Conservation (phyloP, 2,113 vertebrate genomes). For the Nothocercus nigrocapillus region DNA sequence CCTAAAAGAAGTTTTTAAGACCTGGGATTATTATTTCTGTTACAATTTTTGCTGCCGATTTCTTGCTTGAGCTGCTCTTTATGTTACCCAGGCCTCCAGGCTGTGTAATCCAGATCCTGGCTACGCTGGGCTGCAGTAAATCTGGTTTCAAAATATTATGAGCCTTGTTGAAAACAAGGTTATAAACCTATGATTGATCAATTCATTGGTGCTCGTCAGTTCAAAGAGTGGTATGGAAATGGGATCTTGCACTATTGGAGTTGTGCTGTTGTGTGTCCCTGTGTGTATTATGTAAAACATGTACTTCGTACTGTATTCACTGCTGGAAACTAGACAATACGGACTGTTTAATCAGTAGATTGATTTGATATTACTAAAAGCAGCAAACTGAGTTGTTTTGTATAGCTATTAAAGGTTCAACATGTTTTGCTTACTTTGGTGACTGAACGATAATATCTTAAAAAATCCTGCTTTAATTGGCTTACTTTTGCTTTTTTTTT, state of each 20-base stretch:
- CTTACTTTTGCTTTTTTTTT: background rate
- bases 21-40: fast-evolving
- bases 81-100: background rate
- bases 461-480: background rate
- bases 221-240: background rate
- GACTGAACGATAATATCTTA: background rate
- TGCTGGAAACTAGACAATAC: background rate
- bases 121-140: background rate
- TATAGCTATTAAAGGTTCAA: background rate
- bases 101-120: background rate
- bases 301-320: background rate
- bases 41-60: background rate
- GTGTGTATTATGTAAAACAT: conserved; percentile 25
- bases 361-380: conserved; percentile 12
- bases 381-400: background rate
- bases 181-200: background rate
- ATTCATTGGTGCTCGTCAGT: background rate
- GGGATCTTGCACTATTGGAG: background rate
- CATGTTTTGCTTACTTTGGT: background rate
- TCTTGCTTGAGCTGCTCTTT: fast-evolving
- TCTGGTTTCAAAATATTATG: background rate
- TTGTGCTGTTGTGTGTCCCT: background rate
- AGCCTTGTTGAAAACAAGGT: background rate
- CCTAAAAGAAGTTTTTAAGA: background rate
- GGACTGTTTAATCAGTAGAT: background rate